Conservation (phyloP, 2,113 vertebrate species). For the Taurulus bubalis region DNA sequence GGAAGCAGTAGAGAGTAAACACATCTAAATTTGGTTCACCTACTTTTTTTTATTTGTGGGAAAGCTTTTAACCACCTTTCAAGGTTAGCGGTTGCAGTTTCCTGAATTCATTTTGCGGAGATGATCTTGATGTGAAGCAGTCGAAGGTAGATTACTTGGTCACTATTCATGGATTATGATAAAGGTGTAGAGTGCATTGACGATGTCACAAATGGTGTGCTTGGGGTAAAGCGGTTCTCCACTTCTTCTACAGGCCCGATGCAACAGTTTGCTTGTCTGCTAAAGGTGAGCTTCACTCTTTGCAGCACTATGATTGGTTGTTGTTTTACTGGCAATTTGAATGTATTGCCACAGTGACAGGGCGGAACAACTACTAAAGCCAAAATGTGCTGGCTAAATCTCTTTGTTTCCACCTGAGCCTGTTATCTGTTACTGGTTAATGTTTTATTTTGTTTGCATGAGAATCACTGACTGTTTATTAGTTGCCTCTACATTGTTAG, state of each 20-base stretch:
- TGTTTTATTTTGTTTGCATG: background rate
- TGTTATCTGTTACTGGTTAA: constrained; percentile 15
- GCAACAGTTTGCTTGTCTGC: background rate
- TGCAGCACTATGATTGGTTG: background rate
- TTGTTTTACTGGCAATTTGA: background rate
- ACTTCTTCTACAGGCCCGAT: background rate
- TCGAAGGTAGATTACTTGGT: background rate
- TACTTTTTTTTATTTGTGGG: constrained; percentile 15
- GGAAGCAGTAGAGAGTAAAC: constrained; percentile 40
- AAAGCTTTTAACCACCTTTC: constrained; percentile 3
- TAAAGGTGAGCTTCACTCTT: background rate
- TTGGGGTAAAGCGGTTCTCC: background rate
- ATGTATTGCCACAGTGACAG: background rate
- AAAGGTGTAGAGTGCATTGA: background rate
- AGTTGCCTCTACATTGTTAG: background rate
- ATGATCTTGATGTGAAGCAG: background rate
- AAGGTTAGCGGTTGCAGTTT: background rate
- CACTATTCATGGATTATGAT: background rate
- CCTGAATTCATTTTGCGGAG: background rate
- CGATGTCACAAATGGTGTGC: background rate
- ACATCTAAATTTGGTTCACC: constrained; percentile 28
- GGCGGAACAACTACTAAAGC: background rate
- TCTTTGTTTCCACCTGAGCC: constrained; percentile 10
- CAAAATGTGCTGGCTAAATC: background rate
- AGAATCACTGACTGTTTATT: background rate